Evolutionary conservation across 2,888 invertebrate genomes (phyloP).

Genomic region (Hymenopus coronatus): DNA sequence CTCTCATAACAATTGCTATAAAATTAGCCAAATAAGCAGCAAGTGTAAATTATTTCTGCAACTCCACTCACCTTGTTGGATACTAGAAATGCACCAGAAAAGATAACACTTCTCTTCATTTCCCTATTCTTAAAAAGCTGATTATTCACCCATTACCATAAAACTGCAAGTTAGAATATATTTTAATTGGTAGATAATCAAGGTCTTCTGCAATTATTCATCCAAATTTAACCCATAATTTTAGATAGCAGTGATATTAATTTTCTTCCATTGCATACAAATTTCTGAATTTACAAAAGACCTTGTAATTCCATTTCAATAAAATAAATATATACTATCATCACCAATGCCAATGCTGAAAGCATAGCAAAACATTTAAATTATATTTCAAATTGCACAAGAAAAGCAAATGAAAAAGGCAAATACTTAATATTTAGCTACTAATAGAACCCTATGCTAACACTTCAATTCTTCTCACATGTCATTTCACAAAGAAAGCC

Average conservation of each 20-base stretch:
- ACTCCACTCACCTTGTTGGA: background rate
- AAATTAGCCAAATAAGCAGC: no score
- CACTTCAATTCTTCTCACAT: background rate
- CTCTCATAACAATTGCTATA: no score
- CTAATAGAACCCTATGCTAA: background rate
- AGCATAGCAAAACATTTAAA: background rate
- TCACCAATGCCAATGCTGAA: background rate
- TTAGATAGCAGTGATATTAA: background rate
- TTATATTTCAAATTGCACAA: background rate
- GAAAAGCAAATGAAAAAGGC: background rate
- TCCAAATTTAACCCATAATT: background rate
- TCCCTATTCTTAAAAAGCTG: background rate
- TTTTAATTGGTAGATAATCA: background rate
- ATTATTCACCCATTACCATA: background rate
- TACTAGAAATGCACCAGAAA: background rate
- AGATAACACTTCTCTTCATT: background rate
- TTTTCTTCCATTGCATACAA: background rate
- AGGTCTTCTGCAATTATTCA: background rate
- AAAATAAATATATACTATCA: background rate
- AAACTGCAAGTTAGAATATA: background rate
- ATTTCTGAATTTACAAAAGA: background rate
- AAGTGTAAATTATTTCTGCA: no score
- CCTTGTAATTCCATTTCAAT: background rate
- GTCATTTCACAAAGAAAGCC: background rate
- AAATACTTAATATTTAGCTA: background rate